Conservation (phyloP, 2,113 vertebrate genomes). For the Ifrita kowaldi region DNA sequence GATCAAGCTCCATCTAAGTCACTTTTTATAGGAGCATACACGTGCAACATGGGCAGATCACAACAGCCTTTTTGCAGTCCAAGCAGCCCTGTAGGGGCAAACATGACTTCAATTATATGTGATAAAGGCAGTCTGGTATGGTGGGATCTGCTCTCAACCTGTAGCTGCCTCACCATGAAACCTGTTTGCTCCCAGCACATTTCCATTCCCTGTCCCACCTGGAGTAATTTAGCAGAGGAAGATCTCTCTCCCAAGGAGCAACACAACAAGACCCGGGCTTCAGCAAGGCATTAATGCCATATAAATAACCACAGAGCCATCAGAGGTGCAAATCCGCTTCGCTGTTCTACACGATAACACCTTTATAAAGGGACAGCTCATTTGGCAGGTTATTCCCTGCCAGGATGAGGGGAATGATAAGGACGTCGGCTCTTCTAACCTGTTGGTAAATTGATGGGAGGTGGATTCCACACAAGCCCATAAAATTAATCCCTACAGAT, state of each 20-base stretch:
- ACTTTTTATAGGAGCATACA: neutral
- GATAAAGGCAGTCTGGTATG: neutral
- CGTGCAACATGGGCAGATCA: neutral
- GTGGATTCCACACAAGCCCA: neutral
- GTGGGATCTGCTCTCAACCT: neutral
- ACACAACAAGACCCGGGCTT: neutral
- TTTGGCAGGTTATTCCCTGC: constrained; percentile 30
- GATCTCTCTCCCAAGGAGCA: neutral
- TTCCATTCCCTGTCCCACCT: neutral
- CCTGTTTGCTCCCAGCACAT: neutral
- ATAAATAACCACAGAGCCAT: constrained; percentile 23
- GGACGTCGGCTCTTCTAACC: neutral
- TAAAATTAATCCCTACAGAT: constrained; percentile 13
- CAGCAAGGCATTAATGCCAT: neutral
- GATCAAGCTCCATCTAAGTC: neutral
- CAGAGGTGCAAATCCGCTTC: constrained; percentile 1
- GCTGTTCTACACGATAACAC: constrained; percentile 7
- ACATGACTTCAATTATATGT: neutral
- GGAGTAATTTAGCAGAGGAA: neutral
- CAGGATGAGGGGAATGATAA: neutral
- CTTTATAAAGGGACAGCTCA: constrained; percentile 9
- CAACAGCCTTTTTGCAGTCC: neutral
- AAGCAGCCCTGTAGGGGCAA: neutral
- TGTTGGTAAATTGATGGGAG: neutral
- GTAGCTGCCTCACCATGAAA: neutral